phyloP scores from a whole-genome alignment of 2,113 vertebrate genomes.

The Hiodon tergisus region DNA sequence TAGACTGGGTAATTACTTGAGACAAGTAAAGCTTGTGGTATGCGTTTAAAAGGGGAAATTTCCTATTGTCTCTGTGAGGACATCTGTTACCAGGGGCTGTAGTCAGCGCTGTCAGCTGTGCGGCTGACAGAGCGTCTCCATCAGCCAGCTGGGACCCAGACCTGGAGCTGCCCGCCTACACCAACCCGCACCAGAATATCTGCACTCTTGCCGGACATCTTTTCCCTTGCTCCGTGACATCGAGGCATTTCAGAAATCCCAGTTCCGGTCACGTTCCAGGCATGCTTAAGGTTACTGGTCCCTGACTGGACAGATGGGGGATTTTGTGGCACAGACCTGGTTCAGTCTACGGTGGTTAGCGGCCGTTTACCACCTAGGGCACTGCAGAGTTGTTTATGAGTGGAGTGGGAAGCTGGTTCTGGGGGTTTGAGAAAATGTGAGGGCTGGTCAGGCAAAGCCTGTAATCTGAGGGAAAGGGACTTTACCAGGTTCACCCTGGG shows the following conservation, averaged over 20 bases:
- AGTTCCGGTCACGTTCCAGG: neutral
- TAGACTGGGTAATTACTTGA: no score
- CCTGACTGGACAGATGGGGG: slow-evolving; percentile 3
- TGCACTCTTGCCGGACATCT: neutral
- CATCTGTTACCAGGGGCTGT: no score
- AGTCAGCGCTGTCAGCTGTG: no score
- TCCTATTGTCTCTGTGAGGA: no score
- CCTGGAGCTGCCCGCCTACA: slow-evolving; percentile 3
- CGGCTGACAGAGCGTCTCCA: no score
- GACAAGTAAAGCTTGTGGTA: no score
- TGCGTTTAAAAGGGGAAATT: no score
- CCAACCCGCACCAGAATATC: slow-evolving; percentile 4
- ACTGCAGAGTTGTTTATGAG: no score
- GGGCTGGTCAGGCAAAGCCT: neutral
- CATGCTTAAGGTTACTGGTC: neutral
- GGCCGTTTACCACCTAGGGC: neutral
- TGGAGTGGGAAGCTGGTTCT: neutral
- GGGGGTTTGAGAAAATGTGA: neutral
- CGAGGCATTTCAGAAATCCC: slow-evolving; percentile 1
- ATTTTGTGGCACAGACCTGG: neutral
- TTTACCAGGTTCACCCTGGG: slow-evolving; percentile 35
- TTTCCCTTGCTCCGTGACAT: neutral
- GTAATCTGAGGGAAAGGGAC: neutral
- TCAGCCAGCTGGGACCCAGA: slow-evolving; percentile 19
- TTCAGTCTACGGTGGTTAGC: neutral